phyloP scores from a whole-genome alignment of 1,140 invertebrate genomes.

The Papilio xuthus region DNA sequence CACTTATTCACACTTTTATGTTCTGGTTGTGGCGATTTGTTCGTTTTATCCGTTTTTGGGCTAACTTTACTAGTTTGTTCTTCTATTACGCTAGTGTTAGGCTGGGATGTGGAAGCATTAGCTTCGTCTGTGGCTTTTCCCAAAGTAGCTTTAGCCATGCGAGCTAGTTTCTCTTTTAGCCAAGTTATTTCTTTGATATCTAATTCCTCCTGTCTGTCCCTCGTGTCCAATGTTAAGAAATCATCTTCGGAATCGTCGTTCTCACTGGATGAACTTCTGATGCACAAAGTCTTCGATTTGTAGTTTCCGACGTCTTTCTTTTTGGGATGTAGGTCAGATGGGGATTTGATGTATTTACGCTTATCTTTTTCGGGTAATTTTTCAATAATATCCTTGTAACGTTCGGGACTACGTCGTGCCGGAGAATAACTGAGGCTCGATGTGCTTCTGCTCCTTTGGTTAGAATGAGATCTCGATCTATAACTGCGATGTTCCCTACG shows the following conservation, averaged over 20 bases:
- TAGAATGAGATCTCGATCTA: conserved; percentile 57
- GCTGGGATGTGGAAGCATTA: conserved; percentile 62
- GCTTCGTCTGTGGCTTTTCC: conserved; percentile 55
- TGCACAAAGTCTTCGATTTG: conserved; percentile 82
- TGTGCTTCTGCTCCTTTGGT: conserved; percentile 70
- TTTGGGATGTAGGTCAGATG: conserved; percentile 64
- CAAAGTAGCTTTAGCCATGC: conserved; percentile 75
- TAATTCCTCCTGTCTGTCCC: conserved; percentile 66
- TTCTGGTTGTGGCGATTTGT: conserved; percentile 46
- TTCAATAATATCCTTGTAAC: conserved; percentile 83
- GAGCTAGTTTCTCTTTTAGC: conserved; percentile 67
- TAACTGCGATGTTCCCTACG: conserved; percentile 54
- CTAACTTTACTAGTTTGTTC: conserved; percentile 38
- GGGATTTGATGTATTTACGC: conserved; percentile 78
- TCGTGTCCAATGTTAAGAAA: conserved; percentile 68
- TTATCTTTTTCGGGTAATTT: conserved; percentile 80
- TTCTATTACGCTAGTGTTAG: conserved; percentile 28
- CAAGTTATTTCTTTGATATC: conserved; percentile 85
- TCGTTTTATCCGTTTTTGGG: conserved; percentile 43
- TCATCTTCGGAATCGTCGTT: conserved; percentile 81
- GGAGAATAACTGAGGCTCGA: conserved; percentile 86
- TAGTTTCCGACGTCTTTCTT: conserved; percentile 59
- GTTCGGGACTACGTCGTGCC: conserved; percentile 83
- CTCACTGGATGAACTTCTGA: conserved; percentile 84
- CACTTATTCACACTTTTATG: conserved; percentile 53